A percentile compares a stretch with the other conserved stretches of the same genome.
Evolutionary conservation across 2,113 vertebrate species (phyloP).

Genomic region (Amazona vittata): DNA sequence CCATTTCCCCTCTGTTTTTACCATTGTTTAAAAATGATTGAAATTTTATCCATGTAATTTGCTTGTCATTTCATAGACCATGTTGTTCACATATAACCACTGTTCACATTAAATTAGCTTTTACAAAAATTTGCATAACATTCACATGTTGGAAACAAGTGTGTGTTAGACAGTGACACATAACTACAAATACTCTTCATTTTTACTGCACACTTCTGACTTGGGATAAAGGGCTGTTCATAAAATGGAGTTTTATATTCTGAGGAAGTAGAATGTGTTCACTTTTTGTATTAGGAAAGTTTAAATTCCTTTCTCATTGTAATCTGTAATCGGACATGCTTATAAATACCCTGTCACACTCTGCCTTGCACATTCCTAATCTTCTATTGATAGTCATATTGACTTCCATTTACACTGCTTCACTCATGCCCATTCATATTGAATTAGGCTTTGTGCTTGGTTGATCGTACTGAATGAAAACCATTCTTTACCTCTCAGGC

Average conservation of each 20-base stretch:
- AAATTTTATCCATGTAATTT: neutral
- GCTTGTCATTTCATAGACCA: neutral
- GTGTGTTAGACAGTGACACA: neutral
- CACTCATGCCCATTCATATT: neutral
- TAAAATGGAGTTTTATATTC: neutral
- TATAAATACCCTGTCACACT: neutral
- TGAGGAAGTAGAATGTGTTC: neutral
- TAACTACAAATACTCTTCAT: neutral
- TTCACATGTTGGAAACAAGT: neutral
- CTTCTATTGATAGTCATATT: neutral
- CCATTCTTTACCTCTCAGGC: neutral
- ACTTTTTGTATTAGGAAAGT: neutral
- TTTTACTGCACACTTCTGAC: neutral
- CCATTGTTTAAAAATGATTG: neutral
- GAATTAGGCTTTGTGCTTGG: neutral
- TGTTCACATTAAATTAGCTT: neutral
- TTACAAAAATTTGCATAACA: neutral
- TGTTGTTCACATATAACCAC: neutral
- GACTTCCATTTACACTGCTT: neutral
- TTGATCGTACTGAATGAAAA: neutral
- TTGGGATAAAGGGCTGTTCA: neutral
- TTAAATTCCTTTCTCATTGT: neutral
- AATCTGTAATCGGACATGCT: neutral
- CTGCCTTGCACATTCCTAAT: neutral
- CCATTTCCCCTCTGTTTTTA: neutral